Evolutionary conservation across 2,888 invertebrate species (phyloP), one percentile per base, ranked within the genome.

Genomic region (Dexiosoma caninum): DNA sequence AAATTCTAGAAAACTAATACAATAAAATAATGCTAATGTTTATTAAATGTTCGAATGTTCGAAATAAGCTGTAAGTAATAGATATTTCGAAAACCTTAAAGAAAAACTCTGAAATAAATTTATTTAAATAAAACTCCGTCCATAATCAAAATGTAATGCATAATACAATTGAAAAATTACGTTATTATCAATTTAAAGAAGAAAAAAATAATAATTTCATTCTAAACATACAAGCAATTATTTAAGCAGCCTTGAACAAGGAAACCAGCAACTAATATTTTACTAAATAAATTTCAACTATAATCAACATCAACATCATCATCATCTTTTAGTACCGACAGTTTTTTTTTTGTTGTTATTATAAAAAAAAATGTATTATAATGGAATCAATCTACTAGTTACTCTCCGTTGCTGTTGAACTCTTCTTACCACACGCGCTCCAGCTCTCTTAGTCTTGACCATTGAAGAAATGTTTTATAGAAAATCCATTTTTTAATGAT

Each of bases 211-310:
- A n/a, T 10, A 12, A 32, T 51, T 71, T 16, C 35, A 62, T 42
- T 53, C 62, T 14, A 16, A 72, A 74, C 42, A 49, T 44, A 69
- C 27, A 79, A 75, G 79, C 79, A 79, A 79, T 79, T 79, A 40
- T 12, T 27, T 35, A 35, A 64, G 49, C 62, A 75, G 79, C 79
- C 79, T 79, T 79, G 79, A 55, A 64, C 6, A 57, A 72, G 37
- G 55, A 60, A 23, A 62, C 14, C 12, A 49, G 27, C 51, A 66
- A 62, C 64, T 46, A 55, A 59, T 46, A 46, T 72, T 46, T 62
- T 44, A 53, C 32, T 27, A 64, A 35, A 30, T 6, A 42, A 64
- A 51, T 49, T 23, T 32, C 46, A 42, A 79, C 57, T 37, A 71
- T 55, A 49, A n/a, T n/a, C n/a, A n/a, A n/a, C n/a, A 49, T 49